These are phyloP conservation scores for Phaetusa simplex DNA, from an alignment of 2,113 vertebrate genomes.

Conservation along the genomic window DNA sequence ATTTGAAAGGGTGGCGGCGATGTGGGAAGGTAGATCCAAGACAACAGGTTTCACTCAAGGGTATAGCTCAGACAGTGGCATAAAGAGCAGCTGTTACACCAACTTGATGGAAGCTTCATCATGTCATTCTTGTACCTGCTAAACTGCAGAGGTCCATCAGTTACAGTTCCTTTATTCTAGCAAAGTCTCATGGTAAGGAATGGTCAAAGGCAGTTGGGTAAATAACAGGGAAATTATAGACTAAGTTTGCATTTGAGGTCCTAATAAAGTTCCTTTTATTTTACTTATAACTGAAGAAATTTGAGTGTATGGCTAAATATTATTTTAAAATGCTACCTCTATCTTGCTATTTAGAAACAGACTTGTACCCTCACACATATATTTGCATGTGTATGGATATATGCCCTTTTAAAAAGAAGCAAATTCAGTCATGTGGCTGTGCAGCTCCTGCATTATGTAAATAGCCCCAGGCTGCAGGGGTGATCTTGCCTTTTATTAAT, in stretches of 20 bases:
- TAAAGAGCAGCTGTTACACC: neutral
- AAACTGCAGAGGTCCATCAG: neutral
- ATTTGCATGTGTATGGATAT: neutral
- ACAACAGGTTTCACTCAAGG: neutral
- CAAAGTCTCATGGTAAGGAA: neutral
- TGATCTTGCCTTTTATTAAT: neutral
- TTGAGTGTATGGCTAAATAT: neutral
- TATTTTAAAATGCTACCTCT: neutral
- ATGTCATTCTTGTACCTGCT: neutral
- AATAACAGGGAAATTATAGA: neutral
- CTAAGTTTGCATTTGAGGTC: neutral
- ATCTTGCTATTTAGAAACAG: neutral
- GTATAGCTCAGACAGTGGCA: neutral
- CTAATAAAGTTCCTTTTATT: neutral
- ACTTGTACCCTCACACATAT: neutral
- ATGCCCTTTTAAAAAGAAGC: neutral
- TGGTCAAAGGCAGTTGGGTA: neutral
- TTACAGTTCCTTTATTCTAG: neutral
- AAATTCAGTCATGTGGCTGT: neutral
- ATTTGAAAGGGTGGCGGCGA: fast-evolving
- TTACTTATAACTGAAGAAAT: neutral
- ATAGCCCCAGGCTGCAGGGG: neutral
- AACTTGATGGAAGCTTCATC: neutral
- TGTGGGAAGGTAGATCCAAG: neutral
- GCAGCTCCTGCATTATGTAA: neutral